Evolutionary conservation across 2,888 invertebrate species (phyloP), one percentile per base, ranked within the genome.

Genomic region (Erannis defoliaria): DNA sequence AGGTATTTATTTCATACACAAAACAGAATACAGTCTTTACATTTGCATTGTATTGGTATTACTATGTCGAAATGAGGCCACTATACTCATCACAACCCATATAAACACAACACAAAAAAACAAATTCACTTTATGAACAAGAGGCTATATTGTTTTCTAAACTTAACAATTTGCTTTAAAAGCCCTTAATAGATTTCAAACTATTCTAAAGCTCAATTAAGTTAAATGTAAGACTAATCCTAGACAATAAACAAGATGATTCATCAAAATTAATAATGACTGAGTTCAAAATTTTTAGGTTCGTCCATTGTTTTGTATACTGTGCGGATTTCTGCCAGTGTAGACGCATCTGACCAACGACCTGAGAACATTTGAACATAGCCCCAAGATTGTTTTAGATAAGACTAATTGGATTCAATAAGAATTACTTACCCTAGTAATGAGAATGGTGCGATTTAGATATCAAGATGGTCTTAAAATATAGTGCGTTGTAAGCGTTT

Each of bases 301-400:
- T 23, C 14, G 35, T 60, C 59, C 37, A 53, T 53, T 53, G 38
- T 59, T n/a, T 14, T 26, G 1, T n/a, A n/a, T n/a, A n/a, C n/a
- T n/a, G n/a, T n/a, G n/a, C n/a, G n/a, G n/a, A n/a, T n/a, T n/a
- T n/a, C n/a, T n/a, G n/a, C n/a, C n/a, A n/a, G n/a, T 48, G 46
- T 43, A 43, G 54, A 40, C 23, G 46, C 8, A 26, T 53, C 59
- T 46, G 54, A 42, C 59, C 59, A 31, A 59, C 26, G 54, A 59
- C 49, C 60, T 60, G 19, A 46, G 46, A 46, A 9, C 46, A 16
- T 19, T 46, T 37, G 54, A 46, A 45, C 33, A 31, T 45, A 26
- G 46, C 37, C 35, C 14, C 29, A 51, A 46, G 46, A 53, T 53
- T 53, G 40, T 53, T 46, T 38, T 29, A 46, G 53, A 53, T 59